Evolutionary conservation across 2,113 vertebrate genomes (phyloP).

Genomic region (Camelus dromedarius): DNA sequence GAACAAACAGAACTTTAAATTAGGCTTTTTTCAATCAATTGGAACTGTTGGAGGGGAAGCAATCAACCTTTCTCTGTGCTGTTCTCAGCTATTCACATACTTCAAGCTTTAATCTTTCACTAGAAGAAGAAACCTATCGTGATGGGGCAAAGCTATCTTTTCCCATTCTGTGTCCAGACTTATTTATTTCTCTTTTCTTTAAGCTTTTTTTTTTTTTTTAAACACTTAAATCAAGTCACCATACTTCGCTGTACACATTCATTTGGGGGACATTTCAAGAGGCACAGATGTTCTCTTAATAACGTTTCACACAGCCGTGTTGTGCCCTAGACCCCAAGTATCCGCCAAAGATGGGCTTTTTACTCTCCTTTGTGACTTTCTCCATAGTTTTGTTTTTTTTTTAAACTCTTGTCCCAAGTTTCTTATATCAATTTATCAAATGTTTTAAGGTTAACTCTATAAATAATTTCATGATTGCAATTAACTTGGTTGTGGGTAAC

Average conservation of each 20-base stretch:
- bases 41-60: slow-evolving; percentile 91
- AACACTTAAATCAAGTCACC: slow-evolving; percentile 80
- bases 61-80: slow-evolving; percentile 88
- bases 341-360: slow-evolving; percentile 71
- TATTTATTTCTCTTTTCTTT: slow-evolving; percentile 80
- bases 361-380: slow-evolving; percentile 79
- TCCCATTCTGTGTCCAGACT: slow-evolving; percentile 80
- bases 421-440: slow-evolving; percentile 67
- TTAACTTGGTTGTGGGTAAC: slow-evolving; percentile 4
- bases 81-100: slow-evolving; percentile 89
- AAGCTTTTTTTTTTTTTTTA: slow-evolving; percentile 26
- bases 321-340: slow-evolving; percentile 21
- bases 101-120: slow-evolving; percentile 88
- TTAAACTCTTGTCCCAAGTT: slow-evolving; percentile 68
- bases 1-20: slow-evolving; percentile 95
- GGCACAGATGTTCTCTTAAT: slow-evolving; percentile 81
- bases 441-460: slow-evolving; percentile 66
- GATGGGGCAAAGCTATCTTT: slow-evolving; percentile 81
- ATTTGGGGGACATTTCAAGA: slow-evolving; percentile 63
- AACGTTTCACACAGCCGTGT: slow-evolving; percentile 65
- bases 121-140: slow-evolving; percentile 81
- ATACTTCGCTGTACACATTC: slow-evolving; percentile 58
- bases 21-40: slow-evolving; percentile 92
- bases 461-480: background rate
- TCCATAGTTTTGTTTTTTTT: slow-evolving; percentile 75